These are phyloP conservation scores for Chrysomela aeneicollis DNA, from an alignment of 2,888 invertebrate genomes.

Conservation along the genomic window DNA sequence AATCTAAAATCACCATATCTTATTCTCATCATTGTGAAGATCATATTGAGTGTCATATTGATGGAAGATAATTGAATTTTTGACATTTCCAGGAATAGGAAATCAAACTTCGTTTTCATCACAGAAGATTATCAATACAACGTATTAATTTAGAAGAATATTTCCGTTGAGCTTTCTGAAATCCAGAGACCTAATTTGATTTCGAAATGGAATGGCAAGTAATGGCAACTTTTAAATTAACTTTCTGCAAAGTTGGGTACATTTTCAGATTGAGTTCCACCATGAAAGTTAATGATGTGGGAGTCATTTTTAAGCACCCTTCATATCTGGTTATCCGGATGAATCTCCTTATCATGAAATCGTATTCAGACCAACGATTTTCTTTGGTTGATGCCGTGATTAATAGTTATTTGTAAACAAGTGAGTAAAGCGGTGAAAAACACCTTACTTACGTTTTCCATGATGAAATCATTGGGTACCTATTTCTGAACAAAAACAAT, in stretches of 20 bases:
- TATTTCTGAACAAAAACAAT: too few species aligned
- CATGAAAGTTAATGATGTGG: not conserved
- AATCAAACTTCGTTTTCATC: not conserved
- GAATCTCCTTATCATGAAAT: not conserved
- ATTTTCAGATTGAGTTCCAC: slow-evolving; percentile 32
- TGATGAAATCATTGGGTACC: too few species aligned
- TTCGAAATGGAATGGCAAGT: slow-evolving; percentile 43
- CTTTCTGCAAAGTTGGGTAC: slow-evolving; percentile 40
- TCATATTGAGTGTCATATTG: too few species aligned
- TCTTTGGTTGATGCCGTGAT: too few species aligned
- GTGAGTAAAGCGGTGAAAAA: too few species aligned
- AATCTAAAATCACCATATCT: too few species aligned
- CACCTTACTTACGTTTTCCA: too few species aligned
- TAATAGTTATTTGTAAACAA: too few species aligned
- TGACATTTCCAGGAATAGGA: too few species aligned
- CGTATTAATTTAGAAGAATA: not conserved
- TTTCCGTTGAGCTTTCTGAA: not conserved
- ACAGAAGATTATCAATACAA: not conserved
- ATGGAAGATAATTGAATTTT: too few species aligned
- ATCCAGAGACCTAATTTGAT: slow-evolving; percentile 36
- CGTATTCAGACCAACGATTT: too few species aligned
- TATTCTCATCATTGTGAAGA: too few species aligned
- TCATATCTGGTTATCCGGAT: not conserved
- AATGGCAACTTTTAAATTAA: slow-evolving; percentile 45
- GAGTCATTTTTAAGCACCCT: not conserved